These are phyloP conservation scores for Anthoscopus minutus DNA, from an alignment of 2,113 vertebrate species.

Conservation along the genomic window DNA sequence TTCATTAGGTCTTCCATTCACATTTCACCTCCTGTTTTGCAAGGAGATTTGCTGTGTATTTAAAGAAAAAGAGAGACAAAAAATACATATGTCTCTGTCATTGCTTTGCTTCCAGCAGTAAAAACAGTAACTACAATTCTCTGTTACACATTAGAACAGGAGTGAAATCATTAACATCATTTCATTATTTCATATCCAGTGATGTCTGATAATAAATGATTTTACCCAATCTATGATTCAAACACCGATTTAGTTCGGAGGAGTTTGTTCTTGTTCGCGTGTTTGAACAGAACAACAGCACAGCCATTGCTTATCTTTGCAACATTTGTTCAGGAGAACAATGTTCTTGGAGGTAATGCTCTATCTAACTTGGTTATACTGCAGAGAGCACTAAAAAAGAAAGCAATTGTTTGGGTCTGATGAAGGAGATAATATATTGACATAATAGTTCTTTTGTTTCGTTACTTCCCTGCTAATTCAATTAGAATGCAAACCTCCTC, in stretches of 20 bases:
- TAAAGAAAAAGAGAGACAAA: not conserved
- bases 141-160: not conserved
- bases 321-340: not conserved
- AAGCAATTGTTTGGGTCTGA: not conserved
- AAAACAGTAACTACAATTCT: not conserved
- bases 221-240: not conserved
- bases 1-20: not conserved
- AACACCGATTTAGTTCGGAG: not conserved
- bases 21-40: not conserved
- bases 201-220: not conserved
- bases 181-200: not conserved
- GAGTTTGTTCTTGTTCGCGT: not conserved
- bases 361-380: not conserved
- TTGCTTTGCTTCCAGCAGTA: not conserved
- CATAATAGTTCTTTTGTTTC: not conserved
- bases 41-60: not conserved
- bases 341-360: not conserved
- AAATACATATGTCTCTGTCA: not conserved
- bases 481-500: not conserved
- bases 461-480: not conserved
- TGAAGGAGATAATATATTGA: not conserved
- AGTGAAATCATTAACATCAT: not conserved
- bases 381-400: not conserved
- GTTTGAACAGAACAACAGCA: not conserved
- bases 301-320: not conserved